Evolutionary conservation across 2,113 vertebrate genomes (phyloP), one percentile per base, ranked within the genome.

Genomic region (Cyphomyrus discorhynchus): DNA sequence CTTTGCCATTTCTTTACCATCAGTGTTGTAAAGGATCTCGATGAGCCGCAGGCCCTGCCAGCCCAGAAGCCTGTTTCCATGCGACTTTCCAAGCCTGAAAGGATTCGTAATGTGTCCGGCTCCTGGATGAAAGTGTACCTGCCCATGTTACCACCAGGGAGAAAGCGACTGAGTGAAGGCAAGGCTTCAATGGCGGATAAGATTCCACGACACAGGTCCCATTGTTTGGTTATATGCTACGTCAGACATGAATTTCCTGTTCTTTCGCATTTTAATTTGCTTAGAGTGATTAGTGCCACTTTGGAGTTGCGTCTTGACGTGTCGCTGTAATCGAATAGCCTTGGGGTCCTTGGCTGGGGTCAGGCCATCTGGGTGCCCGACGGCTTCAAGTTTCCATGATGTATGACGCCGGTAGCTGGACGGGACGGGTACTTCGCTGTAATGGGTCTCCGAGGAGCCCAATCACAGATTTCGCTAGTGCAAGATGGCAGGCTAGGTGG

Each of bases 371-470:
- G 52, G 31, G 53, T 62, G 53, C 53, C 87, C 17, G 0, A 3
- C 17, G 3, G 87, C 52, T 9, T 66, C 87, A n/a, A 56, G 56
- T 88, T 88, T 62, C 53, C 39, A 62, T 88, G 87, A 88, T 66
- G 87, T 46, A 88, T 45, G 87, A 66, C 9, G 17, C 35, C 42
- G 62, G 42, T 45, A 39, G 87, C 35, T 11, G 42, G 17, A 39
- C 39, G 21, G 56, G 87, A 66, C 56, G 62, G 53, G 87, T 88
- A 66, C 53, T 11, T 39, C 35, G 13, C 53, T 24, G 11, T 88
- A 88, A 88, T 88, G 87, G 87, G 87, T 88, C 87, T 88, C 87
- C n/a, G 56, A 62, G 87, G 87, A 88, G 35, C 56, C n/a, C 39
- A 62, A 45, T 62, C 39, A 45, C 35, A 27, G 17, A 53, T 53